Percentiles rank a stretch among this genome's conserved stretches.
These are phyloP conservation scores for Phymorhynchus buccinoides DNA, from an alignment of 1,140 invertebrate species.

Conservation along the genomic window DNA sequence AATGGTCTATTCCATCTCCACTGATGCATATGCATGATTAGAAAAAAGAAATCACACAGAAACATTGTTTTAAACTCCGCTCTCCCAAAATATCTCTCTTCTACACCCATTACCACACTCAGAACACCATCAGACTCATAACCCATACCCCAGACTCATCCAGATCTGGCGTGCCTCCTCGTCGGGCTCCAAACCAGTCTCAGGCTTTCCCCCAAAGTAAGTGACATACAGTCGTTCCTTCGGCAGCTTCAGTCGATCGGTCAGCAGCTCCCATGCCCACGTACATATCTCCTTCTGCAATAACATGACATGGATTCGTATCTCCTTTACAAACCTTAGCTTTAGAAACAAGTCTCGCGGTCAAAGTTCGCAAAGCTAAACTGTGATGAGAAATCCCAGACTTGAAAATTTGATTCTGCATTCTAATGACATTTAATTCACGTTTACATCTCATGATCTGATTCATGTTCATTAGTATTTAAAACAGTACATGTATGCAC, in stretches of 20 bases:
- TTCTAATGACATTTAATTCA: no score
- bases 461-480: no score
- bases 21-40: no score
- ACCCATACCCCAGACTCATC: conserved; percentile 81
- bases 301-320: background rate
- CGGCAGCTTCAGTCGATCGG: conserved; percentile 81
- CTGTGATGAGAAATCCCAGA: no score
- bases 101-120: background rate
- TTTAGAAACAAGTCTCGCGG: background rate
- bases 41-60: no score
- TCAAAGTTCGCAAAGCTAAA: background rate
- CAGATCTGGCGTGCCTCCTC: conserved; percentile 91
- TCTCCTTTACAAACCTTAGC: background rate
- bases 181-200: conserved; percentile 90
- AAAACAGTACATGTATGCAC: no score
- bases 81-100: no score
- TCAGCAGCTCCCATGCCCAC: conserved; percentile 98
- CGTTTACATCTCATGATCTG: no score
- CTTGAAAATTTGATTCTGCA: no score
- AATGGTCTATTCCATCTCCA: no score
- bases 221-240: conserved; percentile 95
- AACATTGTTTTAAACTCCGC: no score
- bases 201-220: conserved; percentile 95
- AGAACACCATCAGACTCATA: background rate
- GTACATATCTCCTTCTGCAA: conserved; percentile 91